Conservation (phyloP, 2,113 vertebrate genomes). For the Eptesicus fuscus region DNA sequence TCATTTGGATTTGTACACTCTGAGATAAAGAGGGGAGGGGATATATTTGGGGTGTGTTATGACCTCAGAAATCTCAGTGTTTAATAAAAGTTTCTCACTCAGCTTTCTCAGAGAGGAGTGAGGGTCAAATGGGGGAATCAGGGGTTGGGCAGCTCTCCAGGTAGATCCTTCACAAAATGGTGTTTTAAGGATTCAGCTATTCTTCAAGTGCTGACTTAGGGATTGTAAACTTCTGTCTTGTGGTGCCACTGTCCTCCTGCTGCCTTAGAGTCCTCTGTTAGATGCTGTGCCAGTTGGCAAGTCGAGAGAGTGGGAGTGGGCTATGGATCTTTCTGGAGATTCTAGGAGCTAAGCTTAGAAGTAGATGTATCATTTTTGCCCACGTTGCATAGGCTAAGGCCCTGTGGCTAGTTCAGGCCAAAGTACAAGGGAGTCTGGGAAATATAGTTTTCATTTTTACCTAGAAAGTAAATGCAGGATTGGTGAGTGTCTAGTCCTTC, state of each 20-base stretch:
- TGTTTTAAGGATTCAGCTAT: background rate
- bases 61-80: background rate
- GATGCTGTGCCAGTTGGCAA: background rate
- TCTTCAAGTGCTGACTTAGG: background rate
- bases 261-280: background rate
- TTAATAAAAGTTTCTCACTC: background rate
- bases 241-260: background rate
- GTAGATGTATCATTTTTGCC: background rate
- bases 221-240: background rate
- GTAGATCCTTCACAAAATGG: background rate
- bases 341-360: background rate
- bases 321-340: background rate
- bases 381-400: background rate
- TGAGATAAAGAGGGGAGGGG: background rate
- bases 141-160: background rate
- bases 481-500: background rate
- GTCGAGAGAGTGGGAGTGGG: background rate
- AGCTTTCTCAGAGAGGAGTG: background rate
- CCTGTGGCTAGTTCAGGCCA: background rate
- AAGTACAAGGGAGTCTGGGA: background rate
- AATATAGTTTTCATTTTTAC: conserved; percentile 21
- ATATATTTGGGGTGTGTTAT: background rate
- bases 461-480: background rate
- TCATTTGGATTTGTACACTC: background rate
- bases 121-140: background rate